Evolutionary conservation across 2,797 vertebrate genomes (phyloP).

Genomic region (Coracias cyanogaster): DNA sequence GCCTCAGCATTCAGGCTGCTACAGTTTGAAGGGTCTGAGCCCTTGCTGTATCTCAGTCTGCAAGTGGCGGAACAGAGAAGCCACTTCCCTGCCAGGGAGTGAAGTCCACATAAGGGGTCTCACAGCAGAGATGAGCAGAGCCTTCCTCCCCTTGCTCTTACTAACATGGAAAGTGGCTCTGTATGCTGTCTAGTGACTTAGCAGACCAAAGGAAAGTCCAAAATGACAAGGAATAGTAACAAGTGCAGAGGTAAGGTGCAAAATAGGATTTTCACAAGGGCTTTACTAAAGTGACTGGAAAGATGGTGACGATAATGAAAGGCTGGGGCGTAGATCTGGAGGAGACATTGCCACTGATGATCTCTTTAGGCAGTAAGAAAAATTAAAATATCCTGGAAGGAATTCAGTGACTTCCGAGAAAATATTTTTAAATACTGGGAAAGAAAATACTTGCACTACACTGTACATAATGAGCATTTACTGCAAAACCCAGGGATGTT

Average conservation of each 20-base stretch:
- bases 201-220: not conserved
- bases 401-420: not conserved
- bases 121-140: not conserved
- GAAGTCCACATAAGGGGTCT: not conserved
- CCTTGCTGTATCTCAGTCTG: not conserved
- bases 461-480: not conserved
- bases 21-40: rapidly evolving
- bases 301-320: not conserved
- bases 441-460: not conserved
- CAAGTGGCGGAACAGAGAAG: not conserved
- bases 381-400: not conserved
- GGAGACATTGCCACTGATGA: not conserved
- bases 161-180: not conserved
- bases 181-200: no score
- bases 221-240: not conserved
- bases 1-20: not conserved
- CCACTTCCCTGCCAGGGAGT: rapidly evolving
- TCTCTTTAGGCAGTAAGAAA: not conserved
- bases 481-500: not conserved
- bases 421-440: not conserved
- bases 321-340: not conserved
- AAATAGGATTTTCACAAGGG: not conserved
- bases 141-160: not conserved
- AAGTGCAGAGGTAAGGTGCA: not conserved
- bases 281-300: not conserved